Evolutionary conservation across 2,888 invertebrate species (phyloP).

Genomic region (Drosophila meridionalis): DNA sequence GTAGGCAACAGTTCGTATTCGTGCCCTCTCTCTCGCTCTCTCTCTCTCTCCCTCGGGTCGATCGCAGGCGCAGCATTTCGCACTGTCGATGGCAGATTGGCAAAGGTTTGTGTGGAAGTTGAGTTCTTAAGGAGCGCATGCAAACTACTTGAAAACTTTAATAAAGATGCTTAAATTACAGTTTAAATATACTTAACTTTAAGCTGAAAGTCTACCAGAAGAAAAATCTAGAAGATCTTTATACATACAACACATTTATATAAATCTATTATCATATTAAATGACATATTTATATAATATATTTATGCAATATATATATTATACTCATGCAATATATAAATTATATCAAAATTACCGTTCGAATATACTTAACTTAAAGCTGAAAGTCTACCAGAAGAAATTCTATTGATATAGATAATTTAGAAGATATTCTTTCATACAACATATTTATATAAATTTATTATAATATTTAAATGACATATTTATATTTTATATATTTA

Average conservation of each 20-base stretch:
- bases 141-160: slow-evolving; percentile 24
- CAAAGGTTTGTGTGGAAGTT: slow-evolving; percentile 15
- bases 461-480: not conserved
- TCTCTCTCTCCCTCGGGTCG: not conserved
- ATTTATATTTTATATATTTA: no score
- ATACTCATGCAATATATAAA: no score
- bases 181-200: not conserved
- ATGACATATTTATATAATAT: no score
- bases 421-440: not conserved
- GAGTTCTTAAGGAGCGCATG: slow-evolving; percentile 34
- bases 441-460: not conserved
- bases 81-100: slow-evolving; percentile 58
- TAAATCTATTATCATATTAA: not conserved
- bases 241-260: not conserved
- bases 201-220: not conserved
- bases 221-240: not conserved
- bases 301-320: no score
- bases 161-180: slow-evolving; percentile 18
- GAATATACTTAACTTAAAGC: not conserved
- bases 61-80: slow-evolving; percentile 63
- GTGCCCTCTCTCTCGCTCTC: not conserved
- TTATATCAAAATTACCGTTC: no score
- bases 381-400: not conserved
- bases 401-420: not conserved
- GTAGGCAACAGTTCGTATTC: slow-evolving; percentile 47